Percentiles rank a stretch among this genome's conserved stretches.
phyloP scores from a whole-genome alignment of 2,888 invertebrate species.

The Phorcus lineatus region DNA sequence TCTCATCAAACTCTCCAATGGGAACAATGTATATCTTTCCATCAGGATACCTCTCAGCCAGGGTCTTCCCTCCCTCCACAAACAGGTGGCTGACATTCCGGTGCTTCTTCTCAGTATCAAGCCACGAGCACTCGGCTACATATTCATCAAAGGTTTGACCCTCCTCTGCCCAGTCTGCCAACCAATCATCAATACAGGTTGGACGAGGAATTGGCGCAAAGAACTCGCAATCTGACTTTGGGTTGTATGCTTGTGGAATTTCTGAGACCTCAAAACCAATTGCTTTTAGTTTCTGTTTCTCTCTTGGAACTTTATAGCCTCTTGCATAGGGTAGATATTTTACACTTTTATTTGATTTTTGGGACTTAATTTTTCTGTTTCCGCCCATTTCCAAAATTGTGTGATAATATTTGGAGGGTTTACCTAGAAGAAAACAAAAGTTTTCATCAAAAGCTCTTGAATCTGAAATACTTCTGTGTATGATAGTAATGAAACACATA shows the following conservation, averaged over 20 bases:
- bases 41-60: conserved; percentile 62
- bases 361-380: not conserved
- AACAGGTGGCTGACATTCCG: conserved; percentile 55
- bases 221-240: conserved; percentile 36
- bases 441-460: too few relatives aligned
- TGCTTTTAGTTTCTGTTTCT: conserved; percentile 48
- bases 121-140: conserved; percentile 65
- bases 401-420: too few relatives aligned
- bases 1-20: conserved; percentile 62
- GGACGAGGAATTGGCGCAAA: conserved; percentile 64
- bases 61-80: conserved; percentile 52
- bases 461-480: too few relatives aligned
- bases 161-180: conserved; percentile 70
- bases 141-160: conserved; percentile 68
- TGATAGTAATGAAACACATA: too few relatives aligned
- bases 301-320: conserved; percentile 59
- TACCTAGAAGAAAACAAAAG: too few relatives aligned
- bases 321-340: conserved; percentile 47
- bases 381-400: not conserved
- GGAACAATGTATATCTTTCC: conserved; percentile 69
- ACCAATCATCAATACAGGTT: conserved; percentile 67
- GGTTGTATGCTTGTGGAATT: not conserved
- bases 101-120: conserved; percentile 55
- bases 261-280: conserved; percentile 47
- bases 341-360: not conserved